Conservation (phyloP, 2,888 invertebrate genomes). For the Cerastoderma edule region DNA sequence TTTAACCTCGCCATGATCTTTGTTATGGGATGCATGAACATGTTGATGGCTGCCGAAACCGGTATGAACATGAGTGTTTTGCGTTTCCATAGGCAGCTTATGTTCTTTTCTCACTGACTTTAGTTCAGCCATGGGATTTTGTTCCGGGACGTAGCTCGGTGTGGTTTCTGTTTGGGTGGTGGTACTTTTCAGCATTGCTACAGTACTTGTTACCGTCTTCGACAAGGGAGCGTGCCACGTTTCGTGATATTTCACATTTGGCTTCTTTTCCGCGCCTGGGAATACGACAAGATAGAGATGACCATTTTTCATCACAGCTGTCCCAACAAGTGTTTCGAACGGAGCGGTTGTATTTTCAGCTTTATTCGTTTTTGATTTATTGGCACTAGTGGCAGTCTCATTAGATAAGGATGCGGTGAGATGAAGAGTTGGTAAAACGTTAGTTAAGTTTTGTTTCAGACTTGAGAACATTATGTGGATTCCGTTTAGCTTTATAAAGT, state of each 20-base stretch:
- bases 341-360: not conserved
- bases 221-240: not conserved
- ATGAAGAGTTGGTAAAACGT: slow-evolving; percentile 44
- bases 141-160: too few species aligned
- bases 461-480: slow-evolving; percentile 51
- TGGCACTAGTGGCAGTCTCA: not conserved
- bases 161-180: slow-evolving; percentile 6
- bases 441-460: slow-evolving; percentile 36
- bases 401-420: slow-evolving; percentile 37
- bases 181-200: not conserved
- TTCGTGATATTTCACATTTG: slow-evolving; percentile 23
- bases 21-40: too few species aligned
- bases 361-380: not conserved
- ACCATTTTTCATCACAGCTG: slow-evolving; percentile 47
- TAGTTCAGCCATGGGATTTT: too few species aligned
- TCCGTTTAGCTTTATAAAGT: slow-evolving; percentile 40
- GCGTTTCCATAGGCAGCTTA: too few species aligned
- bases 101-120: too few species aligned
- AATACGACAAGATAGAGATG: slow-evolving; percentile 50
- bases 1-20: too few species aligned
- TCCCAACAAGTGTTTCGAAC: slow-evolving; percentile 42
- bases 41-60: too few species aligned
- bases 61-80: too few species aligned
- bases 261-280: slow-evolving; percentile 33
- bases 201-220: not conserved